A percentile compares a stretch with the other conserved stretches of the same genome.
These are phyloP conservation scores for Hofmannophila pseudospretella DNA, from an alignment of 2,888 invertebrate species.

Conservation along the genomic window DNA sequence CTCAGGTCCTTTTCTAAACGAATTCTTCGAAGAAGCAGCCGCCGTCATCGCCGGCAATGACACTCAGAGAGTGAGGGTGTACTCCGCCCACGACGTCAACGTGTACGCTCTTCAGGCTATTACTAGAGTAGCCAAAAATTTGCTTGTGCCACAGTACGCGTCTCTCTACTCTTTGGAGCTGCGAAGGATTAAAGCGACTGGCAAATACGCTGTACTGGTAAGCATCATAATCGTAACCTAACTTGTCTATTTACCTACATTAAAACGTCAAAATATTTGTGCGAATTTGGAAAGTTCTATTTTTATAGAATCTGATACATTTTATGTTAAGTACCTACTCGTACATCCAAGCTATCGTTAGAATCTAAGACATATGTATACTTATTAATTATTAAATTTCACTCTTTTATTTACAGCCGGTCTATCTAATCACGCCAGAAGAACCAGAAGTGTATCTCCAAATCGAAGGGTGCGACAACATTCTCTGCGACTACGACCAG, in stretches of 20 bases:
- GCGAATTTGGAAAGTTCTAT: no score
- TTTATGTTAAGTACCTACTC: no score
- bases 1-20: constrained; percentile 10
- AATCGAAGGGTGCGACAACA: constrained; percentile 7
- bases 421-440: constrained; percentile 7
- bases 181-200: constrained; percentile 5
- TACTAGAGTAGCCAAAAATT: background rate
- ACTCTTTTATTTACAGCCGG: constrained; percentile 8
- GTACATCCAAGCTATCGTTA: no score
- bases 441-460: constrained; percentile 8
- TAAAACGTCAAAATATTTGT: no score
- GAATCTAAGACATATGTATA: no score
- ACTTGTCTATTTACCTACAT: no score
- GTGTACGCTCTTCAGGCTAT: constrained; percentile 4
- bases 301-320: no score
- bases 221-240: no score
- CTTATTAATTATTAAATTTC: no score
- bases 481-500: constrained; percentile 8
- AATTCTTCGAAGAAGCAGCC: constrained; percentile 7
- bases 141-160: constrained; percentile 7
- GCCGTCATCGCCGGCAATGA: background rate
- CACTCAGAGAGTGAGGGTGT: constrained; percentile 7
- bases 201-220: constrained; percentile 13
- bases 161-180: constrained; percentile 9
- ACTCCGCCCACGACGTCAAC: constrained; percentile 13